Conservation (phyloP, 2,888 invertebrate genomes). For the Hirtodrosophila trivittata region DNA sequence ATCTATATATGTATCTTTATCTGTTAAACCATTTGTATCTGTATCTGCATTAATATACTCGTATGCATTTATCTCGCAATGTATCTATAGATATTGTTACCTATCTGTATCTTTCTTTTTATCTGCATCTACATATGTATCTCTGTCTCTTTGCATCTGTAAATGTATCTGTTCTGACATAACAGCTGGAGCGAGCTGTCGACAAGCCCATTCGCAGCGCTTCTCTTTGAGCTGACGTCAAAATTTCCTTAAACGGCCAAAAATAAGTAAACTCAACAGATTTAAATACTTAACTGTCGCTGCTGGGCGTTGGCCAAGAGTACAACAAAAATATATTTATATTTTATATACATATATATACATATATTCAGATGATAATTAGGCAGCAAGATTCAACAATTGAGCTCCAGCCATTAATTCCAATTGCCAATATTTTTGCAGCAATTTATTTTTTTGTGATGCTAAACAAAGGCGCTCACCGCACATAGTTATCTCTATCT, state of each 20-base stretch:
- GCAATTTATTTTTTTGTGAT: constrained; percentile 59
- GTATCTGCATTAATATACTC: too few relatives aligned
- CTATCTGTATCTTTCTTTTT: too few relatives aligned
- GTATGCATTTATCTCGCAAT: too few relatives aligned
- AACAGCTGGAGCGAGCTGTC: constrained; percentile 79
- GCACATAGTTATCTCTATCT: constrained; percentile 13
- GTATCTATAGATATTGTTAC: too few relatives aligned
- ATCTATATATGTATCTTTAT: constrained; percentile 17
- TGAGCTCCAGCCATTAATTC: constrained; percentile 65
- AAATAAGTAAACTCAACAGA: constrained; percentile 30
- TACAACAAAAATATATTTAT: constrained; percentile 13
- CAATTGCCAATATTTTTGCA: constrained; percentile 72
- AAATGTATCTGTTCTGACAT: constrained; percentile 30
- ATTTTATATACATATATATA: constrained; percentile 2
- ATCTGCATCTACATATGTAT: background rate
- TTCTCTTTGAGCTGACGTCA: constrained; percentile 5
- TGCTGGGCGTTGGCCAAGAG: constrained; percentile 52
- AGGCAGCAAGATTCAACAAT: constrained; percentile 32
- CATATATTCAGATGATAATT: constrained; percentile 51
- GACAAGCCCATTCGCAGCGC: constrained; percentile 23
- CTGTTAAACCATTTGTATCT: too few relatives aligned
- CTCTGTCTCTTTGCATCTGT: constrained; percentile 1
- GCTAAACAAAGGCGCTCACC: constrained; percentile 48
- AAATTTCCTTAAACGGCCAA: constrained; percentile 33
- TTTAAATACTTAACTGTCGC: constrained; percentile 36